phyloP scores from a whole-genome alignment of 2,797 vertebrate genomes.

The Pangasius macronema region DNA sequence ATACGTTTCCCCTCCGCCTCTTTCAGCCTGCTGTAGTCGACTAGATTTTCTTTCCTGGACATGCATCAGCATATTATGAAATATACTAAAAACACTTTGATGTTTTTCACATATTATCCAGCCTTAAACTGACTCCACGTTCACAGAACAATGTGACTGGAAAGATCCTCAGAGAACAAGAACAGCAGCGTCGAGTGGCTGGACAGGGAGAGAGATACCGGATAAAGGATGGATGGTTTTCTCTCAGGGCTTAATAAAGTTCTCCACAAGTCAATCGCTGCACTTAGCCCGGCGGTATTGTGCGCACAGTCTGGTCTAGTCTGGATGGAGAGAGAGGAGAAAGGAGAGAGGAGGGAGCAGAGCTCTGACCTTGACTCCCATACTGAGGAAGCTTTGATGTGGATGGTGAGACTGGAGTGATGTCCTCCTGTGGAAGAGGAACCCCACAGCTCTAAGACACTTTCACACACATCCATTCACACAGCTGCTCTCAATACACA shows the following conservation, averaged over 20 bases:
- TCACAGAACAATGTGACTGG: not conserved
- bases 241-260: slow-evolving; percentile 51
- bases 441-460: slow-evolving; percentile 34
- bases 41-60: not conserved
- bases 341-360: not conserved
- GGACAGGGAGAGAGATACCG: not conserved
- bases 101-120: not conserved
- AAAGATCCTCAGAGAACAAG: not conserved
- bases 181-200: not conserved
- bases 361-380: slow-evolving; percentile 45
- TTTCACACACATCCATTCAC: slow-evolving; percentile 33
- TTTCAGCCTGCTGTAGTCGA: not conserved
- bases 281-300: slow-evolving; percentile 35
- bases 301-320: slow-evolving; percentile 12
- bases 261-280: slow-evolving; percentile 53
- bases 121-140: not conserved
- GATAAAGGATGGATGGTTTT: slow-evolving; percentile 39
- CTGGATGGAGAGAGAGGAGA: not conserved
- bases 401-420: slow-evolving; percentile 24
- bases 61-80: not conserved
- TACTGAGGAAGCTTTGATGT: slow-evolving; percentile 46
- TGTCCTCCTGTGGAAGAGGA: slow-evolving; percentile 41
- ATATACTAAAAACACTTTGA: not conserved
- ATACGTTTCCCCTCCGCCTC: not conserved
- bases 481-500: slow-evolving; percentile 32